phyloP scores from a whole-genome alignment of 2,888 invertebrate species.

The Sarcophaga carnaria region DNA sequence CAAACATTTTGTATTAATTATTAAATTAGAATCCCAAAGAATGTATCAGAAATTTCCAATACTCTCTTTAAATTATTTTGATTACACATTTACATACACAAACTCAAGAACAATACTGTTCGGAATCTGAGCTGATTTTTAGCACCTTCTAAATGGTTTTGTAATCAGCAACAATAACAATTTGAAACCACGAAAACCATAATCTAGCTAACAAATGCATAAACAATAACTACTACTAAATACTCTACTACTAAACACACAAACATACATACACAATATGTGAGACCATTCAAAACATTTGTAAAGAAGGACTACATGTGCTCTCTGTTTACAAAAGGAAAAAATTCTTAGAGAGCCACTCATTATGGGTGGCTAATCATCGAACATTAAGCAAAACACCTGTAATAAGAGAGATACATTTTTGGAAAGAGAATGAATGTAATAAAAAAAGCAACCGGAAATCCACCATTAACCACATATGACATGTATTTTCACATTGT shows the following conservation, averaged over 20 bases:
- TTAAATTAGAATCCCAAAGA: no score
- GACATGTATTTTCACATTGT: constrained; percentile 54
- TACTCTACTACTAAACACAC: not conserved
- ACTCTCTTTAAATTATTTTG: no score
- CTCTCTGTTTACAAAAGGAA: no score
- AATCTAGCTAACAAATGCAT: constrained; percentile 8
- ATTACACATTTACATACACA: no score
- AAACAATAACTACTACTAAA: not conserved
- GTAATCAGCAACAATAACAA: not conserved
- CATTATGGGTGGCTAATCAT: no score
- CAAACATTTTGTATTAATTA: no score
- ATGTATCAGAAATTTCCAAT: no score
- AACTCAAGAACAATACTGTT: no score
- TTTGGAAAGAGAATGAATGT: constrained; percentile 3
- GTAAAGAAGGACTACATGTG: no score
- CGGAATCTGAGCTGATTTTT: not conserved
- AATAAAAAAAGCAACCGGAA: constrained; percentile 6
- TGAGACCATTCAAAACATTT: no score
- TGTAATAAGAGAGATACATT: not conserved
- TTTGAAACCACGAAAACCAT: not conserved
- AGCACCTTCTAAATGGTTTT: constrained; percentile 2
- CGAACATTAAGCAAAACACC: not conserved
- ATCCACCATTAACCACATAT: constrained; percentile 53
- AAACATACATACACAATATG: not conserved
- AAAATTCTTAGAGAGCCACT: no score